phyloP scores from a whole-genome alignment of 2,888 invertebrate genomes.

The Campoletis raptor region DNA sequence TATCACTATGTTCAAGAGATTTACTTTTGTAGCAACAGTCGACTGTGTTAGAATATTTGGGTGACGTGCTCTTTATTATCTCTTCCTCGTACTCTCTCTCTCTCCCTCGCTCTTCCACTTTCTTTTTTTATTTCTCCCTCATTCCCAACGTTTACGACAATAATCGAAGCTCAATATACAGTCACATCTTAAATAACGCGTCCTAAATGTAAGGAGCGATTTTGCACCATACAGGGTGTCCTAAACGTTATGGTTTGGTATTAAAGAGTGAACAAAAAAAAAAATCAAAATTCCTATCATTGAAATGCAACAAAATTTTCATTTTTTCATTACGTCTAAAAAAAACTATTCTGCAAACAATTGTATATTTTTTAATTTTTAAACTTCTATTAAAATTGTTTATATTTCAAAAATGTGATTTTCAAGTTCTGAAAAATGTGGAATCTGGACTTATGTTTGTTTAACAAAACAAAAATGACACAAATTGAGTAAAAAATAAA shows the following conservation, averaged over 20 bases:
- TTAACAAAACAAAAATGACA: too few species aligned
- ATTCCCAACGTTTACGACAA: neutral
- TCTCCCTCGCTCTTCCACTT: neutral
- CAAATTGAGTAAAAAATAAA: too few species aligned
- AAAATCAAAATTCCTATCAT: neutral
- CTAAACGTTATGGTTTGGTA: neutral
- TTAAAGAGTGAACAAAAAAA: neutral
- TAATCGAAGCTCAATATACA: neutral
- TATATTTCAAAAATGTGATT: too few species aligned
- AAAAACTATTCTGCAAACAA: neutral
- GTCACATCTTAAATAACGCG: neutral
- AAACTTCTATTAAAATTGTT: too few species aligned
- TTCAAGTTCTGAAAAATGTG: too few species aligned
- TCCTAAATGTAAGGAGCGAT: neutral
- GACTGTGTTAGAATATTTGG: conserved; percentile 38
- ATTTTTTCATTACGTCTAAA: neutral
- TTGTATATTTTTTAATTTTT: neutral
- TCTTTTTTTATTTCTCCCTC: conserved; percentile 32
- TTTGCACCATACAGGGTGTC: neutral
- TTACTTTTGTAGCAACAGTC: neutral
- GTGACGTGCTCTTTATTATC: conserved; percentile 57
- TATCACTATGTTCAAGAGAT: conserved; percentile 6
- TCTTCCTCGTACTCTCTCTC: conserved; percentile 8
- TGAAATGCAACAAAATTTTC: neutral
- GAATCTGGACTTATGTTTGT: too few species aligned